phyloP scores from a whole-genome alignment of 2,888 invertebrate genomes.

The Conomelus anceps region DNA sequence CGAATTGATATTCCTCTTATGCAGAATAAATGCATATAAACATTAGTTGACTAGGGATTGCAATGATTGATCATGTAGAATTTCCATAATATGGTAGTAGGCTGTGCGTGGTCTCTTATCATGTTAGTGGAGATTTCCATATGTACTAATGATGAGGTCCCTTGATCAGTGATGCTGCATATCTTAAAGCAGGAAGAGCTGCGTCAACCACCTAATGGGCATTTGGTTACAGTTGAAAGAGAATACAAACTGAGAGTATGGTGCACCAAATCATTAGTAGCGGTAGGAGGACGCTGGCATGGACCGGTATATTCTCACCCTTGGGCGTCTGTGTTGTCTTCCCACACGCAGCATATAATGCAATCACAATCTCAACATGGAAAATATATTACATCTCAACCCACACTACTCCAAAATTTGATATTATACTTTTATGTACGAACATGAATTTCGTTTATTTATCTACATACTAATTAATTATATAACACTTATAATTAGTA shows the following conservation, averaged over 20 bases:
- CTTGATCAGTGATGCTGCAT: background rate
- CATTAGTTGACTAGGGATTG: background rate
- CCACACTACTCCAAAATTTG: background rate
- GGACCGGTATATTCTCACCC: background rate
- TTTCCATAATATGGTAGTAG: background rate
- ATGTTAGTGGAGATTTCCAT: background rate
- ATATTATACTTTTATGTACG: too few relatives aligned
- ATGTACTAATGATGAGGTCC: background rate
- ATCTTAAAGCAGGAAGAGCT: background rate
- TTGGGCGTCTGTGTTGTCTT: too few relatives aligned
- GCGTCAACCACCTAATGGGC: background rate
- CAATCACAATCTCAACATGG: background rate
- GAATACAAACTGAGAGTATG: background rate
- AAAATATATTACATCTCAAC: background rate
- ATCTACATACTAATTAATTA: too few relatives aligned
- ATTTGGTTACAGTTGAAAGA: background rate
- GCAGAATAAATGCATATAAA: background rate
- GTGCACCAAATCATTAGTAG: background rate
- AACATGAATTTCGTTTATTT: too few relatives aligned
- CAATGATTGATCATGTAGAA: background rate
- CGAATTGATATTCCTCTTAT: background rate
- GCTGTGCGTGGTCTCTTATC: background rate
- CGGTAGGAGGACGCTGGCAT: background rate
- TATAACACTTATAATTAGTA: too few relatives aligned
- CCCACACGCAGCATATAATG: background rate